Base-by-base conservation (phyloP, 2,797 vertebrate genomes). In the Chloroceryle inda region DNA sequence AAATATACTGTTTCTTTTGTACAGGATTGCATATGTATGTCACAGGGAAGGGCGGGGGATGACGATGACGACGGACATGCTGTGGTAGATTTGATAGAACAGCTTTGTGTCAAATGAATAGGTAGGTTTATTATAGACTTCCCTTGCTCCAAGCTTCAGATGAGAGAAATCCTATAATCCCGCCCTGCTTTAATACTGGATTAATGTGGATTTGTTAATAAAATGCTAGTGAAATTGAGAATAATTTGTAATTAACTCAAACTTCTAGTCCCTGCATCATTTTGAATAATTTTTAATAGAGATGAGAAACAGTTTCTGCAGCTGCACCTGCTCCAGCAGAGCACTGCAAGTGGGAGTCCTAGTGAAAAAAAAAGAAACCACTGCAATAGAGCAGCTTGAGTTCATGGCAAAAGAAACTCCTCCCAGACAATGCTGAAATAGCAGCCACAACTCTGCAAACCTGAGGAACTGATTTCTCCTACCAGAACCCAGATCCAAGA, bases 191-290 rank as follows among this genome's bases (percentile, higher is more conserved):
- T 98, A 98, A 98, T 98, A 97, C 97, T 97, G 98, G 98, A 98
- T 98, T 98, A 98, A 98, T 97, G 97, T 97, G 98, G 97, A 98
- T 98, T 98, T 98, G 97, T 98, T 98, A 98, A 98, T 98, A 98
- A 98, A 98, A 98, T 98, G 97, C 97, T 97, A 91, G 97, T 97
- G 97, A 98, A 98, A 98, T 98, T 44, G 96, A 98, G 98, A 98
- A 97, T 97, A 98, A 97, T 97, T 98, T 98, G 97, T 97, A 98
- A 98, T 98, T 98, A 98, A 98, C 98, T 98, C 97, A 94, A 96
- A 97, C 91, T 97, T 97, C 94, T 96, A 93, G 89, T 97, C 92
- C 92, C 86, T 1, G 24, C 83, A 94, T 96, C 91, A 82, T 95
- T 96, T 89, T 76, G 94, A 97, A 96, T 95, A 85, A 95, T 96